Base-by-base conservation (phyloP, 1,140 invertebrate species). In the Drosophila elegans region DNA sequence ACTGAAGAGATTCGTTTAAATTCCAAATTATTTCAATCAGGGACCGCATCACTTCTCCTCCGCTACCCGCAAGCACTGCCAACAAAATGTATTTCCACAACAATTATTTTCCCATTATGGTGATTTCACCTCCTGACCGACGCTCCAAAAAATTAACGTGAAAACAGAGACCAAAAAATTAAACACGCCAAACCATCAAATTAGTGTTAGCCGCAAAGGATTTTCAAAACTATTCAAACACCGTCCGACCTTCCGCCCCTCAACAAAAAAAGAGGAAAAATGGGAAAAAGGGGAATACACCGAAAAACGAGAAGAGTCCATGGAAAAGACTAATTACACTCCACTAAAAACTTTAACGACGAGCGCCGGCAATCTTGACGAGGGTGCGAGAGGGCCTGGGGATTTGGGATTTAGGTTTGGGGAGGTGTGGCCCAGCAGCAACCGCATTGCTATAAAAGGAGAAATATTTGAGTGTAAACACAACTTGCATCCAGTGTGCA, bases 261-360 rank as follows among this genome's bases (percentile, higher is more conserved):
- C 7, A 51, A 51, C 39, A 7, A 6, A 48, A 25, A 39, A 5
- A 27, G 1, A 29, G 32, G 39, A 39, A 32, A 44, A 44, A 39
- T 9, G 6, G 29, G 11, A 11, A 21, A 57, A 13, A 29, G 6
- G 16, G 21, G 27, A 42, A 59, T 46, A 59, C 13, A 16, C 13
- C 11, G 12, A 51, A 29, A 61, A 63, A 51, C 48, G 39, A 61
- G 59, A 60, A 45, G 55, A 56, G 27, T 46, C 46, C 49, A 69
- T 51, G 73, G 57, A 71, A 78, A 88, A 81, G 62, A 86, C 82
- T 86, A 86, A 86, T 88, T 86, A 86, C 79, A 82, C 83, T 82
- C 32, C 64, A 63, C 61, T 57, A 64, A 72, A 82, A 86, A 88
- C 69, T 79, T 83, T 88, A 79, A 85, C 83, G 64, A 82, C 54